A percentile compares a stretch with the other conserved stretches of the same genome.
These are phyloP conservation scores for Alentia gelatinosa DNA, from an alignment of 2,888 invertebrate species.

Conservation along the genomic window DNA sequence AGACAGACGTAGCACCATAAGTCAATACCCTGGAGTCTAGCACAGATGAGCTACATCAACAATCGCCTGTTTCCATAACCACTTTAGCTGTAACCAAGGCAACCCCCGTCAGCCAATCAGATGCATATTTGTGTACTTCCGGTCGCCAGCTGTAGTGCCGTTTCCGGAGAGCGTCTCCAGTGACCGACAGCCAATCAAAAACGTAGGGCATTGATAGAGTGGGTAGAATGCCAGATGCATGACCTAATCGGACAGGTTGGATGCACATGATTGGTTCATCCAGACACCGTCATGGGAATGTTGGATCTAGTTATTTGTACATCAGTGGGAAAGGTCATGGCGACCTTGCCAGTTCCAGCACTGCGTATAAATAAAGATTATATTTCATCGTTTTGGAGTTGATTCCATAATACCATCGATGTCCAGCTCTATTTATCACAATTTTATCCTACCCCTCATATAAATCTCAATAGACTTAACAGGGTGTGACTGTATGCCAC, in stretches of 20 bases:
- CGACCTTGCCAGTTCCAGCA: no score
- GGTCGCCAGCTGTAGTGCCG: neutral
- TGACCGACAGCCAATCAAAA: neutral
- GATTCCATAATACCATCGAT: no score
- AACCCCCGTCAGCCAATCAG: constrained; percentile 42
- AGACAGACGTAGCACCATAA: neutral
- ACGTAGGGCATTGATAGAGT: neutral
- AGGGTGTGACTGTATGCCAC: no score
- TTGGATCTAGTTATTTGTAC: no score
- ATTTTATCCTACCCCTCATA: no score
- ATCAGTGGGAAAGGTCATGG: no score
- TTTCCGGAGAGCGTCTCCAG: neutral
- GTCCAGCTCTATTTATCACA: no score
- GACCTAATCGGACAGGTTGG: neutral
- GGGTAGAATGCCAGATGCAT: neutral
- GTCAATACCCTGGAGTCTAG: neutral
- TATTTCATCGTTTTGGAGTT: no score
- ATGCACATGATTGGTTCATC: neutral
- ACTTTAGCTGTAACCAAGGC: constrained; percentile 51
- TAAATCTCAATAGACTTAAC: no score
- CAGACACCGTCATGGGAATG: neutral
- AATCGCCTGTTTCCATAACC: constrained; percentile 48
- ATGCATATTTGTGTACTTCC: constrained; percentile 44
- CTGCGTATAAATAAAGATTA: no score
- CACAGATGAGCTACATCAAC: constrained; percentile 43